Evolutionary conservation across 2,888 invertebrate species (phyloP).

Genomic region (Eupithecia insigniata): DNA sequence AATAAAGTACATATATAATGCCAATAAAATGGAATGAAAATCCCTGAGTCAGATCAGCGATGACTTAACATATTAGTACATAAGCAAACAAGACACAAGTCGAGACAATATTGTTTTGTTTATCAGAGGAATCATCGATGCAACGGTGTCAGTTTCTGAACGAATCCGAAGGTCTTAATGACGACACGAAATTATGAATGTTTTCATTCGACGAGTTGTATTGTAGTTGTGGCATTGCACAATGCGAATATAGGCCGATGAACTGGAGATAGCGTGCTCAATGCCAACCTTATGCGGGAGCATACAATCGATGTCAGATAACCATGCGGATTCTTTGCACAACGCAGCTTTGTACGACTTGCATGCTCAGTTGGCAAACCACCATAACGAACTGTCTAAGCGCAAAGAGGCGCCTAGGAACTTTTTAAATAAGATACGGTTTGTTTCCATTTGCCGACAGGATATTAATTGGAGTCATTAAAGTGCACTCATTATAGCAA

Average conservation of each 20-base stretch:
- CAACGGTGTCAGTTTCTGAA: conserved; percentile 35
- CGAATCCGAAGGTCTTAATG: conserved; percentile 31
- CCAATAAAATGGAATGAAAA: conserved; percentile 16
- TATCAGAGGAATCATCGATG: conserved; percentile 26
- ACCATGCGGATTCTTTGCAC: conserved; percentile 48
- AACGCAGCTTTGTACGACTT: conserved; percentile 40
- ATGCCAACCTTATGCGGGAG: conserved; percentile 49
- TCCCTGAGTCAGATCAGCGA: conserved; percentile 18
- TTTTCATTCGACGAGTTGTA: conserved; percentile 41
- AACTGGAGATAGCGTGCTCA: conserved; percentile 53
- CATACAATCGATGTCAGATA: conserved; percentile 54
- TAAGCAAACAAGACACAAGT: conserved; percentile 3
- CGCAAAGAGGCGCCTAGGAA: conserved; percentile 35
- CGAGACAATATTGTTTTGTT: conserved; percentile 25
- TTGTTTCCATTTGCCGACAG: conserved; percentile 13
- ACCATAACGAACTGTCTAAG: conserved; percentile 28
- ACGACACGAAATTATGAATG: conserved; percentile 40
- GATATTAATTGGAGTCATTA: conserved; percentile 17
- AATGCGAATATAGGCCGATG: conserved; percentile 54
- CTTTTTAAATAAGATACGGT: conserved; percentile 9
- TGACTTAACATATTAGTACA: conserved; percentile 13
- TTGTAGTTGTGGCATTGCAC: conserved; percentile 49
- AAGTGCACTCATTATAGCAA: neutral
- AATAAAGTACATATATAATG: conserved; percentile 25
- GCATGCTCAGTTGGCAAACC: conserved; percentile 31